Evolutionary conservation across 2,113 vertebrate species (phyloP), one percentile per base, ranked within the genome.

Genomic region (Larimichthys crocea): DNA sequence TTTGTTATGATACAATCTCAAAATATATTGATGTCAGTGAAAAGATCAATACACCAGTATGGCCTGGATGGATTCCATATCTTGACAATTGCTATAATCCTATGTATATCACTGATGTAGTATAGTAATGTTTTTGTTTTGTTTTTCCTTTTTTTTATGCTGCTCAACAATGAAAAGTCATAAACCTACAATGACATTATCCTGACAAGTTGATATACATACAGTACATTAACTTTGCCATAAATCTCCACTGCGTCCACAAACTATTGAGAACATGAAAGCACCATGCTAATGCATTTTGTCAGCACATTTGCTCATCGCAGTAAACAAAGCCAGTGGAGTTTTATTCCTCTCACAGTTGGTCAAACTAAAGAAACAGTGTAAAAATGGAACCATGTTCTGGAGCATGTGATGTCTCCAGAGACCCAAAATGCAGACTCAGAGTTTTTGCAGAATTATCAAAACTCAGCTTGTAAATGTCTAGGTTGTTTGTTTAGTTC

Each of bases 261-360:
- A 52, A 40, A 65, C 22, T 31, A 57, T 60, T 61, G 40, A 26
- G 49, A 65, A 49, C 44, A 35, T 26, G 4, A 68, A 56, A 61
- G 15, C 52, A 4, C 10, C 22, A 56, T 11, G 9, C 22, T 60
- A 7, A 29, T 20, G n/a, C 19, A 46, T 81, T 81, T 61, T 66
- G 63, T 68, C 42, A 64, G 20, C 52, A 35, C 73, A 64, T 80
- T 73, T 29, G 22, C 48, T 53, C 31, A 31, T 26, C 66, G 24
- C 19, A 35, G 22, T 52, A 52, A 75, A 65, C 71, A 24, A 12
- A 59, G 5, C 35, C 11, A 19, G 31, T 22, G 14, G n/a, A 50
- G 17, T 71, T 56, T 52, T 29, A 22, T 60, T 69, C 22, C 24
- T 53, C 17, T 52, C 12, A 7, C 12, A 7, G 14, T 75, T 68